Percentiles rank a stretch among this genome's conserved stretches.
Evolutionary conservation across 2,113 vertebrate genomes (phyloP).

Genomic region (Microcebus lehilahytsara): DNA sequence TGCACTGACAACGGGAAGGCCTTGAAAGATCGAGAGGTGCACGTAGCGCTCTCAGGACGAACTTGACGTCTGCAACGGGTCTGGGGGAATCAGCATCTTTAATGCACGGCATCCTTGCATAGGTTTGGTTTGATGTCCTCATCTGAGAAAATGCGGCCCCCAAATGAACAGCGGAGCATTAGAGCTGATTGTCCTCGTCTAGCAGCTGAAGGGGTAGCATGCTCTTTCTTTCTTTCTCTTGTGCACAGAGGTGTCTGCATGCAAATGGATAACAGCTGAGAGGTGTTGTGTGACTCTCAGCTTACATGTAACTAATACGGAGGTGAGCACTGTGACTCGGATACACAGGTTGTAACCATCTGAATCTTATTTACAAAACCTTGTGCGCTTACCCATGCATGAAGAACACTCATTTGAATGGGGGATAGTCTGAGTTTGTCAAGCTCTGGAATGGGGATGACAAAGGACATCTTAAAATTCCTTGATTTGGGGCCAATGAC

Average conservation of each 20-base stretch:
- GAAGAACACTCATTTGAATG: not conserved
- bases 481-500: not conserved
- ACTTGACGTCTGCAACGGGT: not conserved
- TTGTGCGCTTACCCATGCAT: not conserved
- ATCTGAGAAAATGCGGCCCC: not conserved
- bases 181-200: not conserved
- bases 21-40: slow-evolving; percentile 15
- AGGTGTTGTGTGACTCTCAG: not conserved
- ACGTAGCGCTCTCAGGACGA: not conserved
- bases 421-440: not conserved
- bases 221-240: not conserved
- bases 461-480: not conserved
- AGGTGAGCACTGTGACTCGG: fast-evolving
- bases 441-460: not conserved
- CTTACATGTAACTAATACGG: not conserved
- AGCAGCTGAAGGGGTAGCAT: not conserved
- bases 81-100: slow-evolving; percentile 31
- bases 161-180: not conserved
- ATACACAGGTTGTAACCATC: fast-evolving
- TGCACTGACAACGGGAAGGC: slow-evolving; percentile 39
- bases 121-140: slow-evolving; percentile 34
- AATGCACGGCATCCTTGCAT: not conserved
- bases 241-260: not conserved
- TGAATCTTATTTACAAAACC: not conserved
- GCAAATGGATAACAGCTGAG: not conserved